Base-by-base conservation (phyloP, 2,797 vertebrate species). In the Sardinella longiceps region DNA sequence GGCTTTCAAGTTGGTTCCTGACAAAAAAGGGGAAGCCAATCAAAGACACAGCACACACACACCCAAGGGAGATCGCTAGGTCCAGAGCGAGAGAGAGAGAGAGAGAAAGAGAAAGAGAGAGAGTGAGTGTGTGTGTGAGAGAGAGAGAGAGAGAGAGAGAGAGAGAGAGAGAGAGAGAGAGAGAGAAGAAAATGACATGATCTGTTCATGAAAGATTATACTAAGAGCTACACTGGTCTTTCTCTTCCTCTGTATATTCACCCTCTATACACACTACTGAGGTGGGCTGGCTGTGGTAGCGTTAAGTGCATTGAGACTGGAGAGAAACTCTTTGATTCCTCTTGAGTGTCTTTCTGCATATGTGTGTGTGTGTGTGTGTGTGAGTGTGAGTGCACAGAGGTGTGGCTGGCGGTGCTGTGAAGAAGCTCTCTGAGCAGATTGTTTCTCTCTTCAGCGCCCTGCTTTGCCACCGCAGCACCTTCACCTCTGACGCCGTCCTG, bases 101-200 rank as follows among this genome's bases (percentile, higher is more conserved):
- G 0, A 63, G 30, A 63, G 48, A 33, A 25, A 50, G 20, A 80
- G 66, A n/a, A n/a, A 74, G 9, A 46, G 23, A 82, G 20, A 43
- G 66, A 58, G 14, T 14, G 43, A 56, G 12, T 53, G 11, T 23
- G 9, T 1, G 15, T 63, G 66, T 80, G 43, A 85, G 18, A 51
- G 20, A 30, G 25, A 85, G 63, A 56, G 23, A 18, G 11, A 80
- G 58, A 83, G 63, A 53, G 1, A 46, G 66, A 87, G 85, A 85
- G 81, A 83, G 60, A 84, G 51, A 14, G 5, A 63, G 56, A 60
- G 3, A 66, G 25, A 70, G 10, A 33, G 28, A 25, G 39, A 23
- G 48, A 5, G 18, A 9, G 14, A 33, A 66, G 14, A 15, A 50
- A 15, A 50, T 50, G 15, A 14, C n/a, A 84, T 23, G 37, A 74